phyloP scores from a whole-genome alignment of 2,113 vertebrate species.

The Manacus vitellinus region DNA sequence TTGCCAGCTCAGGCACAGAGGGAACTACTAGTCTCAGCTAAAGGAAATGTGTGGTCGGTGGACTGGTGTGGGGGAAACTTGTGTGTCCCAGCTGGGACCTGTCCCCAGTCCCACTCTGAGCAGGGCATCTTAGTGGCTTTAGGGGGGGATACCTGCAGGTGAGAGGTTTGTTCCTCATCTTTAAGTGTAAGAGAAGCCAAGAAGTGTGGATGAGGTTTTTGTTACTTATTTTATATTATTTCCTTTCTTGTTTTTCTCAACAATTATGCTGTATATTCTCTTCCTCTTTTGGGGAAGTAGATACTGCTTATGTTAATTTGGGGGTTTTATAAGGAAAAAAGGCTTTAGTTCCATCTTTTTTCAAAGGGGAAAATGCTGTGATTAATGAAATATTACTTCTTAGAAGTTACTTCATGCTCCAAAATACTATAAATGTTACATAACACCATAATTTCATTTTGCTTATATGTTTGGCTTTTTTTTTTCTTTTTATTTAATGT shows the following conservation, averaged over 20 bases:
- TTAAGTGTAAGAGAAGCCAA: neutral
- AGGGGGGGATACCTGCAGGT: neutral
- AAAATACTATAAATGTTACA: neutral
- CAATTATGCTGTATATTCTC: neutral
- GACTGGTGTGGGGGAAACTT: fast-evolving
- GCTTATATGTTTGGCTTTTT: neutral
- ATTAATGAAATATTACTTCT: neutral
- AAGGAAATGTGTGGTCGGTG: neutral
- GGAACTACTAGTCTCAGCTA: neutral
- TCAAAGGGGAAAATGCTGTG: fast-evolving
- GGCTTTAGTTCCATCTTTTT: neutral
- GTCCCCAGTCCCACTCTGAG: neutral
- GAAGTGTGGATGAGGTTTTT: neutral
- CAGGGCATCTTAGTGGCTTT: neutral
- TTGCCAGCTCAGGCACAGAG: neutral
- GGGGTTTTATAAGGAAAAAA: neutral
- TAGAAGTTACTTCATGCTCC: neutral
- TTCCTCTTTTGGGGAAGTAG: neutral
- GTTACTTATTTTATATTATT: neutral
- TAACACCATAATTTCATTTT: neutral
- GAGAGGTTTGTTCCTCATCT: neutral
- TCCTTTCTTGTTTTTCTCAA: neutral
- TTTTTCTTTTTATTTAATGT: neutral
- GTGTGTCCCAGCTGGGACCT: neutral
- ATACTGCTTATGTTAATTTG: neutral